These are phyloP conservation scores for Cavia porcellus DNA, from an alignment of 2,113 vertebrate species.

Conservation along the genomic window DNA sequence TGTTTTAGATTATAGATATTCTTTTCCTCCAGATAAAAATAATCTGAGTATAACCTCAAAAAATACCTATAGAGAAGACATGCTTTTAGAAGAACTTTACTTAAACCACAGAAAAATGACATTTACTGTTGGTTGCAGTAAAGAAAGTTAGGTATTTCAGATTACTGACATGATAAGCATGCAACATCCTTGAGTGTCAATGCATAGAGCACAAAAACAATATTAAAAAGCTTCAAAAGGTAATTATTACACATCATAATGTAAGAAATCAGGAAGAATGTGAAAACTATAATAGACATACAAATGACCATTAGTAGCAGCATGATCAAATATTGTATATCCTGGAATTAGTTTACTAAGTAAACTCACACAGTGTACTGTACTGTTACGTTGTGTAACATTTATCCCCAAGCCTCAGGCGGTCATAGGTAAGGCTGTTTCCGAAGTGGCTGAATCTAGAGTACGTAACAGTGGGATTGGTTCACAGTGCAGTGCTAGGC, in stretches of 20 bases:
- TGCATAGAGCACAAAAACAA: background rate
- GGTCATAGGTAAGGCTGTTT: background rate
- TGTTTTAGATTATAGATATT: background rate
- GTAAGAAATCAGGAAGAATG: background rate
- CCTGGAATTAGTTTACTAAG: background rate
- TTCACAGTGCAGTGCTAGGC: background rate
- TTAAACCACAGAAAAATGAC: background rate
- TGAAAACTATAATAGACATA: background rate
- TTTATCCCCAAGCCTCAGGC: background rate
- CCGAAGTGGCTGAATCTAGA: background rate
- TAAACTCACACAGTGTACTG: background rate
- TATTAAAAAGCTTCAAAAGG: background rate
- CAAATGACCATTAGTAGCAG: background rate
- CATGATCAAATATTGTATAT: constrained; percentile 3
- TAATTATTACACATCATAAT: background rate
- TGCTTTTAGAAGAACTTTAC: background rate
- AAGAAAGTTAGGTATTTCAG: background rate
- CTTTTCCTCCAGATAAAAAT: background rate
- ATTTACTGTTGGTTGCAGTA: background rate
- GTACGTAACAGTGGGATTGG: background rate
- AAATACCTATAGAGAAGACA: background rate
- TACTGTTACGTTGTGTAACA: background rate
- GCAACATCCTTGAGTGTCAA: background rate
- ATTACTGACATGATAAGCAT: background rate
- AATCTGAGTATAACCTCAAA: background rate